These are phyloP conservation scores for Anguilla megastoma DNA, from an alignment of 2,797 vertebrate species.

Conservation along the genomic window DNA sequence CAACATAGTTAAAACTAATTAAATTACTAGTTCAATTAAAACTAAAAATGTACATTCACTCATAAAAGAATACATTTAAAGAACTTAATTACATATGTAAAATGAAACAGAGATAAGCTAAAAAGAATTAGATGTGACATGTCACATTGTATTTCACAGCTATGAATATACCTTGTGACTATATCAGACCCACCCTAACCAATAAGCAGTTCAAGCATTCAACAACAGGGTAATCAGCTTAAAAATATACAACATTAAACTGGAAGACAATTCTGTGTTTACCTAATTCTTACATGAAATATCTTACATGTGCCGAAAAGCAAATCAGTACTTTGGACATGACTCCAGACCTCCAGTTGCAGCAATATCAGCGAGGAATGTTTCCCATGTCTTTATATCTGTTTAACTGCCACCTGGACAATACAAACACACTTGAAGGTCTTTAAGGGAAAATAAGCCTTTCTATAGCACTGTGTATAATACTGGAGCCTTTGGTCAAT, in stretches of 20 bases:
- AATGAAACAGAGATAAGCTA: too few relatives aligned
- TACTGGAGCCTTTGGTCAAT: not conserved
- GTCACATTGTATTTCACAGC: too few relatives aligned
- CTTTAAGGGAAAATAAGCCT: not conserved
- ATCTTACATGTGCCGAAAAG: not conserved
- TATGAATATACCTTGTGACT: not conserved
- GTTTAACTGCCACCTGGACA: not conserved
- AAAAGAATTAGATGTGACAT: too few relatives aligned
- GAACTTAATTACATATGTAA: too few relatives aligned
- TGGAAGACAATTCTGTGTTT: too few relatives aligned
- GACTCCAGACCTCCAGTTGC: not conserved
- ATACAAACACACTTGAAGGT: not conserved
- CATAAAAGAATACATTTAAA: too few relatives aligned
- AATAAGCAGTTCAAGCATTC: not conserved
- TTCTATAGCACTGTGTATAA: not conserved
- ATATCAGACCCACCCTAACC: not conserved
- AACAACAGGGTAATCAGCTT: not conserved
- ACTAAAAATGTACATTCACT: too few relatives aligned
- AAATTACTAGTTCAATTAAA: too few relatives aligned
- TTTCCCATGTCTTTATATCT: not conserved
- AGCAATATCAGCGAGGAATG: not conserved
- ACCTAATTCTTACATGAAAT: conserved; percentile 18
- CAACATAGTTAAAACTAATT: too few relatives aligned
- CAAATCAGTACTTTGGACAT: not conserved
- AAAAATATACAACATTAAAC: not conserved